A percentile compares a stretch with the other conserved stretches of the same genome.
phyloP scores from a whole-genome alignment of 2,797 vertebrate genomes.

The Meriones psammophilus region DNA sequence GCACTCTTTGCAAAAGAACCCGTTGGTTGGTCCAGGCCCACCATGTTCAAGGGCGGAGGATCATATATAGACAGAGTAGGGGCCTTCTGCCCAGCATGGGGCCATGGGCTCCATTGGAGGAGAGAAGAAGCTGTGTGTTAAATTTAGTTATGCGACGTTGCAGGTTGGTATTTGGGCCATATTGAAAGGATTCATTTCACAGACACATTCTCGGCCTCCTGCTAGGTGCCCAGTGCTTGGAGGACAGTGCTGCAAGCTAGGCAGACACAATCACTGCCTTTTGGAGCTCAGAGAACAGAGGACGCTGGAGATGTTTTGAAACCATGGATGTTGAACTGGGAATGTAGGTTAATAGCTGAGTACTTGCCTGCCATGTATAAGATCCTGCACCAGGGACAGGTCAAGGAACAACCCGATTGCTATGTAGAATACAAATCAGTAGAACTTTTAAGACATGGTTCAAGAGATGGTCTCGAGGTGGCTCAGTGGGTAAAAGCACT shows the following conservation, averaged over 20 bases:
- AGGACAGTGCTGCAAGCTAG: not conserved
- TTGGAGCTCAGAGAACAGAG: not conserved
- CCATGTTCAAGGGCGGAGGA: not conserved
- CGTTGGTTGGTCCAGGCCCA: not conserved
- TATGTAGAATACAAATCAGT: slow-evolving; percentile 19
- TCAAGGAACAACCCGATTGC: not conserved
- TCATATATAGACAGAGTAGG: not conserved
- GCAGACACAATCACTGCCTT: not conserved
- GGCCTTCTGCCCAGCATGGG: not conserved
- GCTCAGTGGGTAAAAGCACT: not conserved
- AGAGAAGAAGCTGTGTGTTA: not conserved
- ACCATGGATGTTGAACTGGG: not conserved
- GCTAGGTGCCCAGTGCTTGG: not conserved
- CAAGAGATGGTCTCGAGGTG: not conserved
- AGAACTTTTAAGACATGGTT: not conserved
- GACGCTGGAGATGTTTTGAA: not conserved
- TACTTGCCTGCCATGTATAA: not conserved
- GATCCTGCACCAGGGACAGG: not conserved
- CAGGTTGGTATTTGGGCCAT: not conserved
- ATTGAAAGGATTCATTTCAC: not conserved
- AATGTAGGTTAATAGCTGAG: not conserved
- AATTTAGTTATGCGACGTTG: not conserved
- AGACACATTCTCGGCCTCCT: not conserved
- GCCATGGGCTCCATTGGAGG: not conserved
- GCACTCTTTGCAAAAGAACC: not conserved